Conservation (phyloP, 2,113 vertebrate species). For the Sturnus vulgaris region DNA sequence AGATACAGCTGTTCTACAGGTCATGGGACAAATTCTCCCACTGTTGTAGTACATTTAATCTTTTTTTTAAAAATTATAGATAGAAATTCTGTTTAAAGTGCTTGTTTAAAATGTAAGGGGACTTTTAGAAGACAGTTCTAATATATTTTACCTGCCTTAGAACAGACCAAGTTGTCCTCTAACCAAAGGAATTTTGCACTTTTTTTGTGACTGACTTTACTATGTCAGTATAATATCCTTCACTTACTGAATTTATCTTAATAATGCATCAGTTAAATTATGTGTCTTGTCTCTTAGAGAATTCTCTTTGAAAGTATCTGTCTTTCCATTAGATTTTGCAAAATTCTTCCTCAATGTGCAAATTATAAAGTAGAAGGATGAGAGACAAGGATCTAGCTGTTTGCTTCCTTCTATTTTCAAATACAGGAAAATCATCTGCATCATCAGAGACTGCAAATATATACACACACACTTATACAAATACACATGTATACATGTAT, state of each 20-base stretch:
- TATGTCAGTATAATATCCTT: neutral
- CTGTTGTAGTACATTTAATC: neutral
- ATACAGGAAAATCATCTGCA: neutral
- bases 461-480: neutral
- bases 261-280: neutral
- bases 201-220: neutral
- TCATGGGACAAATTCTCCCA: neutral
- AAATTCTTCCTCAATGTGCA: neutral
- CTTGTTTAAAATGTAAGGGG: neutral
- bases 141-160: neutral
- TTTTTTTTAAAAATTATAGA: neutral
- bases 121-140: neutral
- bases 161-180: neutral
- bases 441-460: neutral
- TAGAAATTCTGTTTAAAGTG: neutral
- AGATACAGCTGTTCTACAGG: neutral
- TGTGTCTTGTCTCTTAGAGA: neutral
- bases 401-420: neutral
- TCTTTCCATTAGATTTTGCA: neutral
- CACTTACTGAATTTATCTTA: neutral
- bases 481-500: neutral
- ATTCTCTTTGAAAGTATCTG: neutral
- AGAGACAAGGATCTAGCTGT: neutral
- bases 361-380: neutral
- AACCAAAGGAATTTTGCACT: neutral